Conservation (phyloP, 2,888 invertebrate species). For the Ophioninae sp. region DNA sequence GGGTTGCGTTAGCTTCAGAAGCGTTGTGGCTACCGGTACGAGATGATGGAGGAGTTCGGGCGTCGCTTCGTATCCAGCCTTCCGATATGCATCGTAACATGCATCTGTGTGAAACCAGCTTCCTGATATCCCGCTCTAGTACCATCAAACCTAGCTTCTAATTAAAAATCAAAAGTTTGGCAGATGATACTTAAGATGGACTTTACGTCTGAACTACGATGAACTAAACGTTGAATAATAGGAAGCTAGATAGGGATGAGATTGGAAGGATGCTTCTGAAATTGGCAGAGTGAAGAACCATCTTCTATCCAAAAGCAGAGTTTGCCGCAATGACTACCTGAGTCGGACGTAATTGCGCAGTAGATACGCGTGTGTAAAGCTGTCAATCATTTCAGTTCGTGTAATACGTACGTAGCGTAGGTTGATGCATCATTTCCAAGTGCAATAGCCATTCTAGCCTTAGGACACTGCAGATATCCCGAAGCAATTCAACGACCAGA, state of each 20-base stretch:
- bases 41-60: constrained; percentile 40
- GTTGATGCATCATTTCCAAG: constrained; percentile 17
- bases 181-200: neutral
- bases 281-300: neutral
- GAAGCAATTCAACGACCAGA: constrained; percentile 1
- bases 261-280: neutral
- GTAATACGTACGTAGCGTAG: neutral
- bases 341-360: neutral
- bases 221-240: neutral
- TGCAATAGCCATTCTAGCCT: neutral
- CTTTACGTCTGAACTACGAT: neutral
- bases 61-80: constrained; percentile 28
- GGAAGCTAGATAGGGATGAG: neutral
- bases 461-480: constrained; percentile 15
- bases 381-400: constrained; percentile 22
- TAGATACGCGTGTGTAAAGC: neutral
- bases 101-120: constrained; percentile 23
- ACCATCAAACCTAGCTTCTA: neutral
- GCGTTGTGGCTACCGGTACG: constrained; percentile 26
- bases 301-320: neutral
- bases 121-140: constrained; percentile 2
- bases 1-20: constrained; percentile 33
- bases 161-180: constrained; percentile 13
- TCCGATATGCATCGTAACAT: constrained; percentile 25
- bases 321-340: neutral